Conservation (phyloP, 92 coral and sea anemone genomes). For the Palythoa grandis region DNA sequence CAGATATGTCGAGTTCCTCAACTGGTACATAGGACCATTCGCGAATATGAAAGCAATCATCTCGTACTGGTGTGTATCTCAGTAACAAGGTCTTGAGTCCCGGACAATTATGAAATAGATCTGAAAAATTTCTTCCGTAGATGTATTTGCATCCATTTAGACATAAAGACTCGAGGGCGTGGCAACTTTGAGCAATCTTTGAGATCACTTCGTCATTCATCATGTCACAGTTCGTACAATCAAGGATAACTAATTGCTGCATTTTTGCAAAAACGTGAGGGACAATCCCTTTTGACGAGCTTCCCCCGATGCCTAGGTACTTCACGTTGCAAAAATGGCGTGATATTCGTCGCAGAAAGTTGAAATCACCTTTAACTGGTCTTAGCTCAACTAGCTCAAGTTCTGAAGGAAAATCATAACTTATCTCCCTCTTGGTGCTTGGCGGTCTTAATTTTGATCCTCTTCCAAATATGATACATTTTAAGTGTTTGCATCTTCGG, state of each 20-base stretch:
- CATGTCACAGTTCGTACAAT: constrained; percentile 97
- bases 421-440: constrained; percentile 64
- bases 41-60: constrained; percentile 84
- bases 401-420: constrained; percentile 90
- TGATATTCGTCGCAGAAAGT: constrained; percentile 86
- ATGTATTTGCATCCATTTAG: constrained; percentile 95
- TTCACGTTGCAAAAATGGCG: constrained; percentile 92
- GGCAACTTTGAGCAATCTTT: constrained; percentile 93
- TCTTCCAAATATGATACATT: constrained; percentile 85
- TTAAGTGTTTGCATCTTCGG: constrained; percentile 84
- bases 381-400: constrained; percentile 88
- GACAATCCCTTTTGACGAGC: constrained; percentile 93
- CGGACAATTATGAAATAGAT: constrained; percentile 78
- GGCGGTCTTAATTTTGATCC: constrained; percentile 87
- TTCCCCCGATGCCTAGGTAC: constrained; percentile 92
- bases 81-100: constrained; percentile 88
- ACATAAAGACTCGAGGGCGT: constrained; percentile 89
- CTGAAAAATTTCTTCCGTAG: constrained; percentile 89
- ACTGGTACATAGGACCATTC: constrained; percentile 87
- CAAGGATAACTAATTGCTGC: constrained; percentile 89
- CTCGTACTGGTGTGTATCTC: constrained; percentile 96
- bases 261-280: constrained; percentile 94
- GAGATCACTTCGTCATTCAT: constrained; percentile 93
- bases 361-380: constrained; percentile 95
- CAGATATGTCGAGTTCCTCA: constrained; percentile 95